These are phyloP conservation scores for Parazoanthus swiftii DNA, from an alignment of 92 coral and sea anemone genomes.

Conservation along the genomic window DNA sequence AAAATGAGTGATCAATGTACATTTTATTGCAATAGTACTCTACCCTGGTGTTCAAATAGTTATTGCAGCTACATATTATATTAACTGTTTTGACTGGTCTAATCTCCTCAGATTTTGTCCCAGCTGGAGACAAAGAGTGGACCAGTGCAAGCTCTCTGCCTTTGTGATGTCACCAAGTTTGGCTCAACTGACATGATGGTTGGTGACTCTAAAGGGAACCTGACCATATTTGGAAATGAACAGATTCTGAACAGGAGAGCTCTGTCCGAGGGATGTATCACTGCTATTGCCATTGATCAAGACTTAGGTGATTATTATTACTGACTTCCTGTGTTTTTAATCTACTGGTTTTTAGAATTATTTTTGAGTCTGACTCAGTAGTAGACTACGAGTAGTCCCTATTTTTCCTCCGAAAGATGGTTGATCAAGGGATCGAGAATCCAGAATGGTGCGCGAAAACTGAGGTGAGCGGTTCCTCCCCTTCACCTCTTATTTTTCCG, in stretches of 20 bases:
- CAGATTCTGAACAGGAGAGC: slow-evolving; percentile 79
- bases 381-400: too few species aligned
- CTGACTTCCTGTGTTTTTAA: neutral
- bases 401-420: too few species aligned
- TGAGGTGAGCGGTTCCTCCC: too few species aligned
- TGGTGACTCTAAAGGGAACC: slow-evolving; percentile 79
- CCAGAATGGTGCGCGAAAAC: too few species aligned
- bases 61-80: too few species aligned
- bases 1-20: too few species aligned
- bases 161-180: slow-evolving; percentile 77
- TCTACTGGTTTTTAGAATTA: neutral
- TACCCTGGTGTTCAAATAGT: too few species aligned
- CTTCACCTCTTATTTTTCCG: too few species aligned
- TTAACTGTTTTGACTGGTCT: neutral
- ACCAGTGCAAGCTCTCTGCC: slow-evolving; percentile 66
- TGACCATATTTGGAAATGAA: slow-evolving; percentile 80
- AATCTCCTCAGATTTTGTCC: slow-evolving; percentile 51
- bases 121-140: slow-evolving; percentile 83
- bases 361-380: neutral
- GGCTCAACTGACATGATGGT: slow-evolving; percentile 79
- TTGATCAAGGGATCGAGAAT: too few species aligned
- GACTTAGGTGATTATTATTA: slow-evolving; percentile 60
- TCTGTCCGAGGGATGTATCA: slow-evolving; percentile 73
- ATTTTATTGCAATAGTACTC: too few species aligned
- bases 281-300: slow-evolving; percentile 68